Evolutionary conservation across 1,140 invertebrate species (phyloP), one percentile per base, ranked within the genome.

Genomic region (Mactra quadrangularis): DNA sequence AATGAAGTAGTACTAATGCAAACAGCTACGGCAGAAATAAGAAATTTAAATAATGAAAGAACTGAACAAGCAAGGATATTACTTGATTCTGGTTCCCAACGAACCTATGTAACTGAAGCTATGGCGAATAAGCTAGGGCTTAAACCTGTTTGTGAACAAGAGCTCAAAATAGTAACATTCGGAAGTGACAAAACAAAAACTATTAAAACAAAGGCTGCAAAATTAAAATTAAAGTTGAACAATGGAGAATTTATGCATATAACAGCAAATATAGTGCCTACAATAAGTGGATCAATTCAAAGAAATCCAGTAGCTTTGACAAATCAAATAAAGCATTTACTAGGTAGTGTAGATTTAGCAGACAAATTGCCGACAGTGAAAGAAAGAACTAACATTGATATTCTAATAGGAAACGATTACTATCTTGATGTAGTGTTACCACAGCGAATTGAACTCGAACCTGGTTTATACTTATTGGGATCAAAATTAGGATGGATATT

Each of bases 1-100:
- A 45, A 55, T 19, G 66, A 72, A 41, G 79, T 79, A 33, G 83
- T 84, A 15, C 41, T 84, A 41, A 79, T 84, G 83, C 83, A 84
- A 57, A 55, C 47, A n/a, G 50, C 38, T 9, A 57, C 47, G 13
- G 35, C 71, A 62, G 66, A 74, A 35, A 41, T 85, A 7, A 35
- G 7, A 33, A 62, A 71, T 38, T 19, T 17, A 2, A 47, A 9
- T 13, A 17, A 13, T 11, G 15, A 27, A 41, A 31, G 15, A 29
- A 45, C 19, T 4, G n/a, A 68, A 22, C 22, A 9, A 41, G 62
- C 62, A 1, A 74, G 72, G 31, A 13, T 85, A 29, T n/a, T 85
- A 22, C 59, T 85, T 31, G 83, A 85, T 29, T 82, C 53, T 25
- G 78, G 84, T 53, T 85, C 78, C 0, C 74, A 82, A 31, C 62